These are phyloP conservation scores for Isurus oxyrinchus DNA, from an alignment of 2,113 vertebrate species.

Conservation along the genomic window DNA sequence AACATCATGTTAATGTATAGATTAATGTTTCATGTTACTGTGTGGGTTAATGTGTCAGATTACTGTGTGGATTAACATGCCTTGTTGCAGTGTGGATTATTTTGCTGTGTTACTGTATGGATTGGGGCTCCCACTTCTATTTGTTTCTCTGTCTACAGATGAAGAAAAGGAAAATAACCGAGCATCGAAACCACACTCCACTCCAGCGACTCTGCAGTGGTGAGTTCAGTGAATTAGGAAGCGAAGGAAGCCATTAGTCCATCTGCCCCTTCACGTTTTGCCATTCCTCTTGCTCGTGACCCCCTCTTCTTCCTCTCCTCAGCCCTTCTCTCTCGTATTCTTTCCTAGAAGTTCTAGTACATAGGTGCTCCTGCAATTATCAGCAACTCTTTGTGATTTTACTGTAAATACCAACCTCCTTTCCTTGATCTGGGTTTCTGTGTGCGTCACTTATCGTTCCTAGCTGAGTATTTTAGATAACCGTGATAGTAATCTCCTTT, in stretches of 20 bases:
- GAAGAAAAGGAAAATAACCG: constrained; percentile 98
- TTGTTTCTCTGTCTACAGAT: constrained; percentile 61
- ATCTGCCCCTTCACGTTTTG: background rate
- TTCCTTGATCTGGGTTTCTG: background rate
- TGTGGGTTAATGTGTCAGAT: no score
- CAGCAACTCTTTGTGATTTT: background rate
- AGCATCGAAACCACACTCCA: constrained; percentile 95
- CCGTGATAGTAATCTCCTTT: background rate
- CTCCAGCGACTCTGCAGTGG: constrained; percentile 95
- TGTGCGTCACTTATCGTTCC: background rate
- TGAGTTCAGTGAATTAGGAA: constrained; percentile 51
- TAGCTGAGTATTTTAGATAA: background rate
- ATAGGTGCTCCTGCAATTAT: background rate
- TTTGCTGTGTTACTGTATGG: background rate
- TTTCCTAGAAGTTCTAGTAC: background rate
- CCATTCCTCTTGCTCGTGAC: background rate
- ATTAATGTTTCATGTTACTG: no score
- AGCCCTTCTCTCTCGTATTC: no score
- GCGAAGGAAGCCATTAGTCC: background rate
- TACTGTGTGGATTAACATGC: no score
- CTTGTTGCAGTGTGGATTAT: no score
- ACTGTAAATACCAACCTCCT: background rate
- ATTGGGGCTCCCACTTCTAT: background rate
- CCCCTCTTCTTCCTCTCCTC: no score
- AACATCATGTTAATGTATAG: no score